Evolutionary conservation across 2,888 invertebrate species (phyloP).

Genomic region (Zaprionus obscuricornis): DNA sequence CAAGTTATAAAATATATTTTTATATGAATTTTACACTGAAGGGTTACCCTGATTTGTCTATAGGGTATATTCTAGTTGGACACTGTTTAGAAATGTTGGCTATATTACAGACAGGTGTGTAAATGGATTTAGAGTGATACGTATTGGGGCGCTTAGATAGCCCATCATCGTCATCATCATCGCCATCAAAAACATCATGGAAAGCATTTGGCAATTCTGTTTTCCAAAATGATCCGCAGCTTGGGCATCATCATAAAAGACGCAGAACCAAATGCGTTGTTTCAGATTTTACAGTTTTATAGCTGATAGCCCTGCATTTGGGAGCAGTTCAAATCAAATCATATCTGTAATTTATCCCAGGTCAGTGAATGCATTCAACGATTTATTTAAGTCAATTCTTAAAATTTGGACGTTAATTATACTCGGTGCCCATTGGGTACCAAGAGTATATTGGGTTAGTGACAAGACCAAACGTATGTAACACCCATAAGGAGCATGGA

Average conservation of each 20-base stretch:
- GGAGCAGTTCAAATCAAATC: conserved; percentile 50
- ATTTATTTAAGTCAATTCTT: conserved; percentile 13
- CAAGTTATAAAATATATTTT: too few relatives aligned
- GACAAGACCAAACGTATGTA: too few relatives aligned
- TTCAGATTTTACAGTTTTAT: conserved; percentile 51
- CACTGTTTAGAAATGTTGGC: not conserved
- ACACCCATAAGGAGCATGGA: too few relatives aligned
- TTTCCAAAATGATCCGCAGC: conserved; percentile 47
- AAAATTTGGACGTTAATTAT: too few relatives aligned
- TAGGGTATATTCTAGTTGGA: conserved; percentile 12
- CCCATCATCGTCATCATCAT: conserved; percentile 51
- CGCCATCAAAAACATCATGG: conserved; percentile 5
- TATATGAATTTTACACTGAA: too few relatives aligned
- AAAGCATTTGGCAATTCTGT: conserved; percentile 42
- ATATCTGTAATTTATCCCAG: not conserved
- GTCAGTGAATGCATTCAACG: not conserved
- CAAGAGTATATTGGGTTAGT: too few relatives aligned
- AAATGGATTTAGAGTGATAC: conserved; percentile 68
- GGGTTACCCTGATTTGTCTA: too few relatives aligned
- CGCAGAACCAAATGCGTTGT: conserved; percentile 58
- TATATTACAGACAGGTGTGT: conserved; percentile 55
- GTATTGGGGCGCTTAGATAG: conserved; percentile 53
- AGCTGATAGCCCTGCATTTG: not conserved
- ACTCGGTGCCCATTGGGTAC: too few relatives aligned
- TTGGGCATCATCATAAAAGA: conserved; percentile 54